Evolutionary conservation across 2,888 invertebrate species (phyloP), one percentile per base, ranked within the genome.

Genomic region (Athalia cordata): DNA sequence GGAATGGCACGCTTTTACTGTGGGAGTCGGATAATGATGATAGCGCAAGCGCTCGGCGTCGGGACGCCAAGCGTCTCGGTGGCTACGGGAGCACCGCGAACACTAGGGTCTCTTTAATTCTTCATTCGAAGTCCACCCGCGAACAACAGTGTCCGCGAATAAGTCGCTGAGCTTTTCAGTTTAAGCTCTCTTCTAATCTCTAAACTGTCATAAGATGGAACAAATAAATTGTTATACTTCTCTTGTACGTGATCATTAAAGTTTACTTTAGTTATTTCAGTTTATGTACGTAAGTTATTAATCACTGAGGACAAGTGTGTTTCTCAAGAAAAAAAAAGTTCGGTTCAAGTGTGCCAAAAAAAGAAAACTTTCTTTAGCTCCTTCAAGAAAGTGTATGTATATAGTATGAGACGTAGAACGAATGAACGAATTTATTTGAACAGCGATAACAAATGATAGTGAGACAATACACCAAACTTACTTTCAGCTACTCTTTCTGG

Each of bases 81-180:
- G 70, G 77, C 77, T 78, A 61, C 75, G 80, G 79, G 61, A 74
- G 79, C 77, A 72, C 79, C 78, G 72, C 72, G 80, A 81, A 11
- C 43, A 59, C 45, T 59, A 79, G 79, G 8, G 75, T 64, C 80
- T 79, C 64, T 77, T 77, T 61, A 66, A 67, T 68, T 70, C 77
- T 74, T 80, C 85, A 86, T 81, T 86, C 85, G 84, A 79, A 83
- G 83, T 81, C 81, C 84, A 84, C 84, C 81, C 84, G 86, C 83
- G 84, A 80, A 61, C 78, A 80, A 79, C 8, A 47, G 57, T 47
- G 47, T 52, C 72, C 72, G 59, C 72, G 49, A n/a, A 8, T 11
- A 8, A 3, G 5, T 5, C 11, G 6, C 11, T 6, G 9, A 9
- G 7, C 8, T 52, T 11, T 11, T 55, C 55, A 9, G 55, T 11